phyloP scores from a whole-genome alignment of 2,888 invertebrate genomes.

The Acronicta alni region DNA sequence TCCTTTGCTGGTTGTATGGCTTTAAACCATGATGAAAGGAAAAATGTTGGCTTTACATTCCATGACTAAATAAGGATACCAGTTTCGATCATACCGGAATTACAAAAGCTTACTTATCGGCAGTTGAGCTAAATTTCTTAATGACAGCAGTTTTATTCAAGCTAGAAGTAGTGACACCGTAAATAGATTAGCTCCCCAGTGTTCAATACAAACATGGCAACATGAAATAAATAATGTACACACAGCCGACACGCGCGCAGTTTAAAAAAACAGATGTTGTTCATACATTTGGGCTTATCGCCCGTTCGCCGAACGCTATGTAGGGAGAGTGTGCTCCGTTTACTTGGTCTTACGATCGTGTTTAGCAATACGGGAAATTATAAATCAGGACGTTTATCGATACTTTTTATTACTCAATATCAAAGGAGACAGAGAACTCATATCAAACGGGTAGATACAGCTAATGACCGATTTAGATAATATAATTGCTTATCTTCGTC shows the following conservation, averaged over 20 bases:
- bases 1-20: conserved; percentile 11
- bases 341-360: conserved; percentile 56
- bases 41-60: conserved; percentile 35
- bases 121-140: conserved; percentile 20
- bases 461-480: conserved; percentile 40
- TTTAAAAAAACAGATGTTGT: conserved; percentile 77
- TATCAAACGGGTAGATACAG: conserved; percentile 38
- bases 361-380: conserved; percentile 62
- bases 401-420: conserved; percentile 40
- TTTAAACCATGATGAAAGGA: conserved; percentile 19
- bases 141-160: conserved; percentile 61
- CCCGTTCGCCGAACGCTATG: conserved; percentile 28
- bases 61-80: conserved; percentile 44
- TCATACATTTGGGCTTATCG: conserved; percentile 64
- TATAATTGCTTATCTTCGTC: conserved; percentile 33
- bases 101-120: conserved; percentile 29
- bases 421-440: conserved; percentile 17
- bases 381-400: conserved; percentile 47
- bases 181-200: conserved; percentile 70
- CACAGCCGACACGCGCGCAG: conserved; percentile 55
- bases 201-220: conserved; percentile 62
- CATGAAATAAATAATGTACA: conserved; percentile 64
- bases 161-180: conserved; percentile 65
- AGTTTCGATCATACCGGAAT: conserved; percentile 28
- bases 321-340: conserved; percentile 54